Evolutionary conservation across 37 sponge, comb jelly and placozoan genomes (phyloP), one percentile per base, ranked within the genome.

Genomic region (Ianthella basta): DNA sequence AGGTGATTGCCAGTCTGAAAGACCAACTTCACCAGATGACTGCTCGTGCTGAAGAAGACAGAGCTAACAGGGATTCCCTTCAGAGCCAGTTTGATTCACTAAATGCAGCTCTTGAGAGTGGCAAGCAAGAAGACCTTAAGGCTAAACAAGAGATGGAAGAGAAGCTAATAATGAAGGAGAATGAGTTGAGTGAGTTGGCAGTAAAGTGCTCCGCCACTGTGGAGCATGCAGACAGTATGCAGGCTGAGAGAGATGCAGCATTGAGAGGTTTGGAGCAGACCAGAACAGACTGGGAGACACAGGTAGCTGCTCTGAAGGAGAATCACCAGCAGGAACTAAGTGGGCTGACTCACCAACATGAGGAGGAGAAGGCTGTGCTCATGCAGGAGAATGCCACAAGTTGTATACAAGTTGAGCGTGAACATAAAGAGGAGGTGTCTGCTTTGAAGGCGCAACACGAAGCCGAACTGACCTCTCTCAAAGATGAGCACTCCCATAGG

Each of bases 281-380:
- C 1, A 24, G 29, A 34, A 56, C 21, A 24, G 84, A 88, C 10
- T 25, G 56, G 19, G 59, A 63, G n/a, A 54, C 67, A 15, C 37
- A 60, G 10, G 12, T 69, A 16, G 12, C 29, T 18, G 34, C 33
- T n/a, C 34, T 80, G 57, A 81, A 63, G 59, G 74, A 90, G 73
- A 35, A 83, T 4, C 82, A 88, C 83, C 56, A 87, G 36, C 81
- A 88, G 34, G 80, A 85, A 64, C 23, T 92, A 4, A 56, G 63
- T 14, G 65, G 81, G 39, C n/a, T 92, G 59, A 86, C 81, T 79
- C 35, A 77, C 27, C 24, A 50, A 33, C 69, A 82, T 23, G 69
- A 75, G 53, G 34, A 38, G 30, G 74, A 87, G 27, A 37, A 83
- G 40, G 44, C 65, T 25, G 19, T 38, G 16, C 33, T 91, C 54